Evolutionary conservation across 2,888 invertebrate species (phyloP), one percentile per base, ranked within the genome.

Genomic region (Lasioglossum vierecki): DNA sequence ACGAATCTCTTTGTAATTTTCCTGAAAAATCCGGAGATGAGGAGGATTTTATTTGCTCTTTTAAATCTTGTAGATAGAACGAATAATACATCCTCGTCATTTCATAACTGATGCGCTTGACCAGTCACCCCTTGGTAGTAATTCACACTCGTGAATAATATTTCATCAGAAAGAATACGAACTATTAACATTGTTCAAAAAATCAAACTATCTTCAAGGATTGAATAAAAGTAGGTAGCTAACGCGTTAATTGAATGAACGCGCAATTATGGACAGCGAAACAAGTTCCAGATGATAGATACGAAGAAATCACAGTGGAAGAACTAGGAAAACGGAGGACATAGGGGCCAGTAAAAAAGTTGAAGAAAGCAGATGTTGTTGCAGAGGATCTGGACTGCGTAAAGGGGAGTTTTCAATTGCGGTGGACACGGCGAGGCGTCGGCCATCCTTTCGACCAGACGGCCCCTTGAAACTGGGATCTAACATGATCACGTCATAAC

Each of bases 401-500:
- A 76, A 80, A 73, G 71, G 35, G 70, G 70, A 88, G 85, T 85
- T 88, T 80, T 73, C 83, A 87, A 88, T 89, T 81, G 82, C 81
- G 71, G 79, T 83, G 80, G 88, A 87, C 85, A 63, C 82, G 44
- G 41, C 41, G 77, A 81, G 44, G 41, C 41, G 77, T 86, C 73
- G 76, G 74, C 83, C 30, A 84, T 77, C 72, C 80, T 79, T 84
- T 76, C 18, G 57, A n/a, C 53, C 76, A 18, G 35, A 13, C 57
- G 15, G 1, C 15, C 57, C 39, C 72, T 68, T 39, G 82, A 74
- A 79, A 74, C 35, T 70, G 46, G 68, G 88, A 85, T 89, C 89
- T 86, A 88, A 88, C 84, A 83, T 88, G 88, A 76, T 86, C 89
- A 78, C 86, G 88, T 91, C 87, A 89, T 89, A 89, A 88, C 88